These are phyloP conservation scores for Vombatus ursinus DNA, from an alignment of 2,113 vertebrate genomes.

Conservation along the genomic window DNA sequence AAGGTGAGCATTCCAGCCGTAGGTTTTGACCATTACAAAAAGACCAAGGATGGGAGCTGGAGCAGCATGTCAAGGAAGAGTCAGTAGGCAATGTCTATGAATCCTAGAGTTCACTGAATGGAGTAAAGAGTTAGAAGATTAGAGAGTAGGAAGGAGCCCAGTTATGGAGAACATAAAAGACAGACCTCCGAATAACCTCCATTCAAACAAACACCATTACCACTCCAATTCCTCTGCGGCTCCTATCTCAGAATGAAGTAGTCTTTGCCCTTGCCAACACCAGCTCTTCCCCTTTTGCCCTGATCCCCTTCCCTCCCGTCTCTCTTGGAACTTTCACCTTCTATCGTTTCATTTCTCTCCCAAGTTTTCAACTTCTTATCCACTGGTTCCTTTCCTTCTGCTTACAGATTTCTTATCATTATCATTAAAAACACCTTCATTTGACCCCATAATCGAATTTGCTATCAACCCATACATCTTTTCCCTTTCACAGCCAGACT, in stretches of 20 bases:
- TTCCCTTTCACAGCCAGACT: conserved; percentile 31
- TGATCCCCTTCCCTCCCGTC: too few species aligned
- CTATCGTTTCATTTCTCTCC: neutral
- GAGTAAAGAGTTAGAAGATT: neutral
- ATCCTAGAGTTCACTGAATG: neutral
- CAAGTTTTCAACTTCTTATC: too few species aligned
- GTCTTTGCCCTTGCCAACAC: neutral
- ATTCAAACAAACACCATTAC: neutral
- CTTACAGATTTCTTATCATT: neutral
- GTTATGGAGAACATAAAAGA: conserved; percentile 1
- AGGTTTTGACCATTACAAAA: neutral
- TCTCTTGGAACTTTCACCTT: neutral
- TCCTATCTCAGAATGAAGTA: neutral
- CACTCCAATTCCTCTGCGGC: neutral
- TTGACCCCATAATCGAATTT: neutral
- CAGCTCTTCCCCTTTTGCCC: neutral
- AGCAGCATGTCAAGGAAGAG: neutral
- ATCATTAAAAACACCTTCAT: conserved; percentile 22
- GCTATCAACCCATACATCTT: conserved; percentile 21
- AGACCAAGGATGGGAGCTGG: neutral
- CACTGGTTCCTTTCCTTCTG: neutral
- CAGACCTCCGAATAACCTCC: conserved; percentile 22
- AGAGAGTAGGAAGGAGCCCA: neutral
- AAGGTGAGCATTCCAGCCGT: neutral
- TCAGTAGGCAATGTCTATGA: neutral